These are phyloP conservation scores for Pyrocephalus nanus DNA, from an alignment of 2,797 vertebrate species.

Conservation along the genomic window DNA sequence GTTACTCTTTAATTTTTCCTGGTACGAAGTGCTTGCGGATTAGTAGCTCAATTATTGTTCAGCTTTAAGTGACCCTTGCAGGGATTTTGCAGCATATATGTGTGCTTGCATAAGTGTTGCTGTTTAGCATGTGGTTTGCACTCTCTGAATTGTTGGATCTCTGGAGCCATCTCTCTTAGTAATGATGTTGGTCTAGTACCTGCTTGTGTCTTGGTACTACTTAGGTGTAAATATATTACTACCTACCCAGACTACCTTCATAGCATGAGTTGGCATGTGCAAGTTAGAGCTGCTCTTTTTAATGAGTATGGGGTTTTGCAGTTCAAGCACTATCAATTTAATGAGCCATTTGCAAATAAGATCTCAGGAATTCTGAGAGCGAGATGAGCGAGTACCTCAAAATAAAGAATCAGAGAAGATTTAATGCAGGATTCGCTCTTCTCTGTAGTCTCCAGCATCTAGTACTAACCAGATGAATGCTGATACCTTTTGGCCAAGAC, in stretches of 20 bases:
- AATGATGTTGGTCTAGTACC: rapidly evolving
- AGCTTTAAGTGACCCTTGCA: background rate
- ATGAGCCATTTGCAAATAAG: background rate
- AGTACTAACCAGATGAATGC: background rate
- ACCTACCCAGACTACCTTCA: background rate
- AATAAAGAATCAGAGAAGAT: background rate
- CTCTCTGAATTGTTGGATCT: background rate
- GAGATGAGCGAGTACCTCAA: background rate
- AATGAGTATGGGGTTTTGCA: rapidly evolving
- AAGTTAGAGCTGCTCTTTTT: background rate
- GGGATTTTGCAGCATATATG: background rate
- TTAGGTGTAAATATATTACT: background rate
- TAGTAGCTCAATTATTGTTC: background rate
- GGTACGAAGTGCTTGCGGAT: background rate
- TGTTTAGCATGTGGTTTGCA: background rate
- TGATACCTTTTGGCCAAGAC: background rate
- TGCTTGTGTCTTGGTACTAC: background rate
- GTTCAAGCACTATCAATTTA: background rate
- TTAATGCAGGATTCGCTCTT: background rate
- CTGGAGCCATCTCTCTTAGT: background rate
- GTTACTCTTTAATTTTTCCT: background rate
- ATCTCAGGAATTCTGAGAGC: background rate
- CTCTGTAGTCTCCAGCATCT: background rate
- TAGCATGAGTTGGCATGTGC: background rate
- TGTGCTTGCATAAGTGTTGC: background rate